Percentiles rank a stretch among this genome's conserved stretches.
These are phyloP conservation scores for Ptycholaimellus sp. DNA, from an alignment of 2,888 invertebrate species.

Conservation along the genomic window DNA sequence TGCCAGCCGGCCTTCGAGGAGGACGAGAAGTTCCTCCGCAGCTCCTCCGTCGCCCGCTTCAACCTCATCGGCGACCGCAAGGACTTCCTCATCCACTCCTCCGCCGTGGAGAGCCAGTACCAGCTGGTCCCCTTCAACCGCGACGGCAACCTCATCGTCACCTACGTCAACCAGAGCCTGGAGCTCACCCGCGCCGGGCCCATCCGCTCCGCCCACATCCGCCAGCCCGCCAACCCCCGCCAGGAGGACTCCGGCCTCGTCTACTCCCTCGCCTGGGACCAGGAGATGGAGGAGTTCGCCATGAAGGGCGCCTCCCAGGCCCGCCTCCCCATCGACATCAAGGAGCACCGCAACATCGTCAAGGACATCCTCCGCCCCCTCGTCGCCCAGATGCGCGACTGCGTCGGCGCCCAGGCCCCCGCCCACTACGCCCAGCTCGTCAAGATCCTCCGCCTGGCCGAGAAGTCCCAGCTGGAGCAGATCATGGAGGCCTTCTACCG, in stretches of 20 bases:
- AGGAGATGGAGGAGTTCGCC: conserved; percentile 11
- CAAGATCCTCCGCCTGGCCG: conserved; percentile 5
- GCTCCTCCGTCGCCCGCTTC: conserved; percentile 12
- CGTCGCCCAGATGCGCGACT: conserved; percentile 1
- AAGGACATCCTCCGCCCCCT: no score
- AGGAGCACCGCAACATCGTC: no score
- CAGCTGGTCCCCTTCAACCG: conserved; percentile 10
- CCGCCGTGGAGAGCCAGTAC: conserved; percentile 13
- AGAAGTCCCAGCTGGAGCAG: conserved; percentile 5
- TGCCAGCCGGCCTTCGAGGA: conserved; percentile 5
- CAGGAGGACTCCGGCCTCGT: conserved; percentile 9
- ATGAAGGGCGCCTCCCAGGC: conserved; percentile 8
- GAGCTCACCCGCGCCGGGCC: conserved; percentile 10
- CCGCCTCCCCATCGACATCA: background rate
- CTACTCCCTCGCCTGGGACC: conserved; percentile 13
- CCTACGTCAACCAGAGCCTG: conserved; percentile 11
- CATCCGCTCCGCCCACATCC: conserved; percentile 1
- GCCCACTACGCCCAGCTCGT: conserved; percentile 8
- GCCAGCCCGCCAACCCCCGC: conserved; percentile 8
- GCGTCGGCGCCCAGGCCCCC: conserved; percentile 5
- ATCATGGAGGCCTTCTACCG: conserved; percentile 7
- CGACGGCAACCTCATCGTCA: conserved; percentile 8
- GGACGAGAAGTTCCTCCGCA: conserved; percentile 8
- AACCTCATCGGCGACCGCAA: conserved; percentile 12
- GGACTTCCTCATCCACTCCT: conserved; percentile 10